Conservation (phyloP, 2,888 invertebrate genomes). For the Brachyopa scutellaris region DNA sequence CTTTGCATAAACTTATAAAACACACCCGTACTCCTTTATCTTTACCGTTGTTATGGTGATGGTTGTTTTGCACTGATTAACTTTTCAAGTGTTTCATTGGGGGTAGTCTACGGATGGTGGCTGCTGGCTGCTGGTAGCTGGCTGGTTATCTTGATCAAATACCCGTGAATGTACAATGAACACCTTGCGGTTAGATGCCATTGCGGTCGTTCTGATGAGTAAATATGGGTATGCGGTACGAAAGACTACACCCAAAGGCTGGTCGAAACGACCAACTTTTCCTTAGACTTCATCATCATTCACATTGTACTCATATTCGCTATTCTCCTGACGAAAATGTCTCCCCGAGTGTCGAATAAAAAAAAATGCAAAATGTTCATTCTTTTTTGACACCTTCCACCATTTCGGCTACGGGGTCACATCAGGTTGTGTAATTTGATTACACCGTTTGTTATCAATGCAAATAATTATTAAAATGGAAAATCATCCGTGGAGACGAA, state of each 20-base stretch:
- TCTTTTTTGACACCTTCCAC: constrained; percentile 28
- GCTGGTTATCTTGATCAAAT: constrained; percentile 43
- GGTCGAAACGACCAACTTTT: constrained; percentile 50
- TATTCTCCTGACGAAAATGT: constrained; percentile 9
- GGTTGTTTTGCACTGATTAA: constrained; percentile 26
- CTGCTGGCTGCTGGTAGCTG: background rate
- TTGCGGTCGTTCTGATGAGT: constrained; percentile 13
- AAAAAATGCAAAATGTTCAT: constrained; percentile 1
- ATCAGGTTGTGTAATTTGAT: constrained; percentile 57
- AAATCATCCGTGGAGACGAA: constrained; percentile 30
- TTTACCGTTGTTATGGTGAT: constrained; percentile 9
- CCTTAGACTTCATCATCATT: constrained; percentile 37
- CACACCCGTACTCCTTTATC: background rate
- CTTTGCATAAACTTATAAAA: background rate
- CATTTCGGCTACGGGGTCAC: constrained; percentile 14
- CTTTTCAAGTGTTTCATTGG: constrained; percentile 8
- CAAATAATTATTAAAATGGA: constrained; percentile 59
- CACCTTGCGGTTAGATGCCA: constrained; percentile 12
- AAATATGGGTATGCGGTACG: constrained; percentile 5
- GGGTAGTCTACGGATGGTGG: background rate
- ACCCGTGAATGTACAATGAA: constrained; percentile 28
- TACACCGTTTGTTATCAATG: constrained; percentile 50
- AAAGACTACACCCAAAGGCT: constrained; percentile 3
- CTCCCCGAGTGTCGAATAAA: background rate
- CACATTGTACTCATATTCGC: constrained; percentile 38